A percentile compares a stretch with the other conserved stretches of the same genome.
These are phyloP conservation scores for Muscicapa comitata DNA, from an alignment of 2,797 vertebrate genomes.

Conservation along the genomic window DNA sequence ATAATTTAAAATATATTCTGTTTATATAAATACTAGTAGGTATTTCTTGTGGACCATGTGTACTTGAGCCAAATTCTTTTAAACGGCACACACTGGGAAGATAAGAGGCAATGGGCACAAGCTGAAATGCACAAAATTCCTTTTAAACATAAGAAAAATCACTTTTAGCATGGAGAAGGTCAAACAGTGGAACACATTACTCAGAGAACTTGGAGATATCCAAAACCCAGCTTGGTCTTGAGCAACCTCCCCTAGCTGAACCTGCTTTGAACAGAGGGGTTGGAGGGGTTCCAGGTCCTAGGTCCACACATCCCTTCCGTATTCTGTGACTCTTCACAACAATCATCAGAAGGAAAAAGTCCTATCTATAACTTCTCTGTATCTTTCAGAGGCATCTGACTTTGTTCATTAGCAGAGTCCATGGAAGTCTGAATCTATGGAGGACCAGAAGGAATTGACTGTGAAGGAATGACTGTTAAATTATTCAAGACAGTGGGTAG, in stretches of 20 bases:
- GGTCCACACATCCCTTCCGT: neutral
- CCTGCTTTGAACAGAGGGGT: neutral
- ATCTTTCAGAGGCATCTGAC: neutral
- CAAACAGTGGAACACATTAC: neutral
- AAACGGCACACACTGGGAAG: neutral
- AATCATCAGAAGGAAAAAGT: neutral
- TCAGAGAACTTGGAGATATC: neutral
- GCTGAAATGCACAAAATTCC: neutral
- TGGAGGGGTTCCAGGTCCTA: neutral
- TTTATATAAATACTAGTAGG: neutral
- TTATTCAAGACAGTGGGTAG: neutral
- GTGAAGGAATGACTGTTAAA: neutral
- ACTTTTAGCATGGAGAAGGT: neutral
- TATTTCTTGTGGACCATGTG: neutral
- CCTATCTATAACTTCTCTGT: neutral
- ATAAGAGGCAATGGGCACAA: neutral
- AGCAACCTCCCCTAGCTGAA: neutral
- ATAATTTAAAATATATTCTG: neutral
- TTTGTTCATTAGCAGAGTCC: neutral
- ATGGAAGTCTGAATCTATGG: neutral
- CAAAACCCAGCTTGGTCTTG: neutral
- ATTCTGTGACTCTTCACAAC: neutral
- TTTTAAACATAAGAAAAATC: neutral
- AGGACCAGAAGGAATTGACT: neutral
- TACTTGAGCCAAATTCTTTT: neutral